Percentiles rank a stretch among this genome's conserved stretches.
Evolutionary conservation across 2,113 vertebrate genomes (phyloP).

Genomic region (Physeter macrocephalus): DNA sequence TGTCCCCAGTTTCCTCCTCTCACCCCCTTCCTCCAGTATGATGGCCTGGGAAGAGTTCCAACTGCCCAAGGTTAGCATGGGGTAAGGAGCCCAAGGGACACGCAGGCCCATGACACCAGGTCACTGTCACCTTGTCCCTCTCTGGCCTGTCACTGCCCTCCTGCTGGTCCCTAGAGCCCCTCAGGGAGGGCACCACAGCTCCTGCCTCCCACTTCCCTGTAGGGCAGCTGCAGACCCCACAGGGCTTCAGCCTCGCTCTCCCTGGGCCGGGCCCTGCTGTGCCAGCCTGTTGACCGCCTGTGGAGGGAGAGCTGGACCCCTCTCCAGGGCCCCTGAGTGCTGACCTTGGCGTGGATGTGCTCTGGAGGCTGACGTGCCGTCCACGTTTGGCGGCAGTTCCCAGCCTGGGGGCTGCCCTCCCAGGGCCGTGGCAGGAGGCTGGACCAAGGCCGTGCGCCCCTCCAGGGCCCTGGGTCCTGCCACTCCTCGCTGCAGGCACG

Average conservation of each 20-base stretch:
- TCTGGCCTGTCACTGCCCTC: background rate
- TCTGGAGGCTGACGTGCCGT: background rate
- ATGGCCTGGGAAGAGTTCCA: background rate
- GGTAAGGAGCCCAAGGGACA: background rate
- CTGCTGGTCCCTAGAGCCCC: background rate
- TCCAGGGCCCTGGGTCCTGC: background rate
- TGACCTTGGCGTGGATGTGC: background rate
- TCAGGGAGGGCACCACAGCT: background rate
- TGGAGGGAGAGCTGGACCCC: background rate
- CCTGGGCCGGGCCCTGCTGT: background rate
- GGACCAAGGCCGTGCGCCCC: background rate
- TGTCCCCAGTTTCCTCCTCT: background rate
- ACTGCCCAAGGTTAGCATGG: background rate
- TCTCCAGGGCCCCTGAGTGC: background rate
- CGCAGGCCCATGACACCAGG: background rate
- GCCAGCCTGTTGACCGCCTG: background rate
- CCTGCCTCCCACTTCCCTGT: fast-evolving
- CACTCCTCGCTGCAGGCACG: fast-evolving
- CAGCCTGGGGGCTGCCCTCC: background rate
- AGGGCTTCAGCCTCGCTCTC: background rate
- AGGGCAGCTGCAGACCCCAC: background rate
- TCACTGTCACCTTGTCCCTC: background rate
- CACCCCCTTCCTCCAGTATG: fast-evolving
- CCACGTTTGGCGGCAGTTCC: fast-evolving
- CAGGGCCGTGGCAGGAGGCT: fast-evolving